Evolutionary conservation across 2,888 invertebrate species (phyloP), one percentile per base, ranked within the genome.

Genomic region (Latrodectus elegans): DNA sequence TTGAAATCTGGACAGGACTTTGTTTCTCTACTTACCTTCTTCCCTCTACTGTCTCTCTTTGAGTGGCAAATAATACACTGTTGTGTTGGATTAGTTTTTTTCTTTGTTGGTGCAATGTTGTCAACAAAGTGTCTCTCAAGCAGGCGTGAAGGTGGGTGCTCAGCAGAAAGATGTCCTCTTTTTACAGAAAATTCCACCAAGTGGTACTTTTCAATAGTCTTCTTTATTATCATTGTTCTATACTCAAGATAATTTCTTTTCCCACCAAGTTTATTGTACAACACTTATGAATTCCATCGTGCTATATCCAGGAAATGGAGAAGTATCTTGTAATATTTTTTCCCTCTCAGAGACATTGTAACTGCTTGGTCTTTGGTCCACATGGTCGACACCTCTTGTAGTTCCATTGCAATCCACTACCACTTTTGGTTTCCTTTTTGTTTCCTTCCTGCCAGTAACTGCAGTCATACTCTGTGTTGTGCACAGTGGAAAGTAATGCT

Each of bases 301-400:
- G 67, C 70, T 90, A 89, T 53, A 67, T 65, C n/a, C 12, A 67
- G 53, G 65, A 76, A 74, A 38, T 15, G 55, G 10, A 26, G 64
- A 52, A 55, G 38, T 68, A 38, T 38, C 38, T 38, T 38, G 38
- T 38, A 38, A 38, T 38, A 38, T 38, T 38, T 78, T 17, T 83
- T 51, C 75, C 72, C 78, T 82, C 10, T 52, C 22, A 12, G 84
- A 81, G 51, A 71, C 53, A 49, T 80, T 71, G 38, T 60, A 71
- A 51, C 60, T 60, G 15, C 70, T 60, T 71, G 65, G 15, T 38
- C 22, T 67, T 52, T 81, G 52, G 26, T 65, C 51, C 11, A 60
- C 55, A 60, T 38, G 38, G 38, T 79, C 70, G 60, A 79, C 71
- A 3, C 71, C 38, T 71, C 71, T 60, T 64, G 4, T 38, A 38